These are phyloP conservation scores for Merluccius polli DNA, from an alignment of 2,797 vertebrate species.

Conservation along the genomic window DNA sequence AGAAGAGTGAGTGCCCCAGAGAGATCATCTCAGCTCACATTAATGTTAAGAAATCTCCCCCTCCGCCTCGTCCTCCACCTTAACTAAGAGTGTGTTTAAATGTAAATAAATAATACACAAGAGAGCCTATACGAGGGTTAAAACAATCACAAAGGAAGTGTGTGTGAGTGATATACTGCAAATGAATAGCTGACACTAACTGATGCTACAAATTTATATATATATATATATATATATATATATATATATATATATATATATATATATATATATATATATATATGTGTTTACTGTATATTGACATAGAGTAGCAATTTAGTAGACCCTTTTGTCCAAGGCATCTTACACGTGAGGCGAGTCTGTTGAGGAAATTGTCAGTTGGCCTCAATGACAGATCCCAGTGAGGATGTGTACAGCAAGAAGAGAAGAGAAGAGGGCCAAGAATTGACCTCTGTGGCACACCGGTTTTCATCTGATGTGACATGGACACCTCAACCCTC, in stretches of 20 bases:
- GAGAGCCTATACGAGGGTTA: not conserved
- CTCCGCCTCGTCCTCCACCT: not conserved
- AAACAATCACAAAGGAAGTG: slow-evolving; percentile 1
- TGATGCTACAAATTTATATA: no score
- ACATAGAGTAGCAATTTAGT: not conserved
- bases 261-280: not conserved
- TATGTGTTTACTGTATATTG: not conserved
- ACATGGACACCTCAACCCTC: not conserved
- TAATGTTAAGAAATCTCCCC: slow-evolving; percentile 55
- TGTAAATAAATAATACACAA: slow-evolving; percentile 4
- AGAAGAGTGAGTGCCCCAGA: slow-evolving; percentile 56
- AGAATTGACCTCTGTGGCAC: not conserved
- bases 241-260: not conserved
- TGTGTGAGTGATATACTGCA: not conserved
- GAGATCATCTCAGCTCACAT: slow-evolving; percentile 72
- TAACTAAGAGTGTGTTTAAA: slow-evolving; percentile 27
- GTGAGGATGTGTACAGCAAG: not conserved
- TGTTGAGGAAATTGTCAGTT: not conserved
- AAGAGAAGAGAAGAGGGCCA: not conserved
- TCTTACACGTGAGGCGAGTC: not conserved
- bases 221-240: not conserved
- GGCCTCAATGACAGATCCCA: not conserved
- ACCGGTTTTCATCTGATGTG: not conserved
- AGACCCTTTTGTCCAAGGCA: not conserved
- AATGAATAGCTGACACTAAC: not conserved